Evolutionary conservation across 2,797 vertebrate genomes (phyloP).

Genomic region (Enteromius fasciolatus): DNA sequence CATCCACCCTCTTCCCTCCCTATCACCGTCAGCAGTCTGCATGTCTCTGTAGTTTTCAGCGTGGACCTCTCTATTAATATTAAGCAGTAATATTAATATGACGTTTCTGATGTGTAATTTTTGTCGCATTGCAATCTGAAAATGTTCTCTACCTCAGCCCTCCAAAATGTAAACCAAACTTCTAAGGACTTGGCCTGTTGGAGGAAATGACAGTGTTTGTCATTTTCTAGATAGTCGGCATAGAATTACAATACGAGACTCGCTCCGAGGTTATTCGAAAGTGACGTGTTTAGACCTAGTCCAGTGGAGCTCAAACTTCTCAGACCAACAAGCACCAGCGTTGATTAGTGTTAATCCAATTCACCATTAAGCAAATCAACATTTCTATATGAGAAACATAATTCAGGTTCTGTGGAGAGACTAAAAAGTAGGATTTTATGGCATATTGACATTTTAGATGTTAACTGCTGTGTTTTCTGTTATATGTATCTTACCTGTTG

Average conservation of each 20-base stretch:
- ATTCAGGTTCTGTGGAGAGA: not conserved
- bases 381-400: not conserved
- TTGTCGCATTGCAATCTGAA: slow-evolving; percentile 71
- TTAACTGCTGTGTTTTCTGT: too few relatives aligned
- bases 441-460: not conserved
- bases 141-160: slow-evolving; percentile 72
- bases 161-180: slow-evolving; percentile 69
- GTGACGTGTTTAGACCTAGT: not conserved
- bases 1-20: slow-evolving; percentile 47
- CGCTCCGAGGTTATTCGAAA: not conserved
- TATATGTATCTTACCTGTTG: not conserved
- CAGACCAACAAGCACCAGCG: not conserved
- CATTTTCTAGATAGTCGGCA: slow-evolving; percentile 13
- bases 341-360: not conserved
- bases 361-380: not conserved
- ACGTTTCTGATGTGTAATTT: slow-evolving; percentile 69
- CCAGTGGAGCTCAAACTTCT: not conserved
- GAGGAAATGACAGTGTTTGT: slow-evolving; percentile 23
- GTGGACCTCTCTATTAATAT: slow-evolving; percentile 84
- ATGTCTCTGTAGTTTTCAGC: slow-evolving; percentile 72
- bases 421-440: not conserved
- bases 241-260: not conserved
- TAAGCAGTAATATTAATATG: slow-evolving; percentile 83
- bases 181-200: slow-evolving; percentile 87
- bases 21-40: slow-evolving; percentile 70